Evolutionary conservation across 1,140 invertebrate species (phyloP).

Genomic region (Pentalonia nigronervosa): DNA sequence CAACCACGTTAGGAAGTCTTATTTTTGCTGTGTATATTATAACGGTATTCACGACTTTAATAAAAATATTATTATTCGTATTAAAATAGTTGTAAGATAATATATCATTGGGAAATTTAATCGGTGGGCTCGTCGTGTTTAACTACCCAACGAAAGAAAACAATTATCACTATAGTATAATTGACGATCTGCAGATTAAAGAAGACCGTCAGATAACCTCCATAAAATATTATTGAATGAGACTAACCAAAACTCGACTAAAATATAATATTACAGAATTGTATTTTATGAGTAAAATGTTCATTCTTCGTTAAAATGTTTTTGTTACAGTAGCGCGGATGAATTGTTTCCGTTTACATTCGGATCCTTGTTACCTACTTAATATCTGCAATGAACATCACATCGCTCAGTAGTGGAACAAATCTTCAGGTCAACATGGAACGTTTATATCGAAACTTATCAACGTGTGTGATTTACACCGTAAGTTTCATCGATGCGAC

Average conservation of each 20-base stretch:
- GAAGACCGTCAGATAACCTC: background rate
- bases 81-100: background rate
- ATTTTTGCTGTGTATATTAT: background rate
- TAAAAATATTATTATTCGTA: background rate
- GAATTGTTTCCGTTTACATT: slow-evolving; percentile 24
- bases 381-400: background rate
- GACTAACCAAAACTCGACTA: background rate
- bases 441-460: background rate
- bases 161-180: too few relatives aligned
- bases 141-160: background rate
- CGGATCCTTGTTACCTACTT: background rate
- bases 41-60: background rate
- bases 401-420: background rate
- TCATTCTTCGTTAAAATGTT: background rate
- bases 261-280: background rate
- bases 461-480: background rate
- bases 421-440: background rate
- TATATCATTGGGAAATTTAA: background rate
- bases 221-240: background rate
- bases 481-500: background rate
- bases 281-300: too few relatives aligned
- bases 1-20: background rate
- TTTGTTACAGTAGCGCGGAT: background rate
- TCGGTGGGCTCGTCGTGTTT: background rate
- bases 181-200: background rate